Base-by-base conservation (phyloP, 1,140 invertebrate genomes). In the Diprion similis region DNA sequence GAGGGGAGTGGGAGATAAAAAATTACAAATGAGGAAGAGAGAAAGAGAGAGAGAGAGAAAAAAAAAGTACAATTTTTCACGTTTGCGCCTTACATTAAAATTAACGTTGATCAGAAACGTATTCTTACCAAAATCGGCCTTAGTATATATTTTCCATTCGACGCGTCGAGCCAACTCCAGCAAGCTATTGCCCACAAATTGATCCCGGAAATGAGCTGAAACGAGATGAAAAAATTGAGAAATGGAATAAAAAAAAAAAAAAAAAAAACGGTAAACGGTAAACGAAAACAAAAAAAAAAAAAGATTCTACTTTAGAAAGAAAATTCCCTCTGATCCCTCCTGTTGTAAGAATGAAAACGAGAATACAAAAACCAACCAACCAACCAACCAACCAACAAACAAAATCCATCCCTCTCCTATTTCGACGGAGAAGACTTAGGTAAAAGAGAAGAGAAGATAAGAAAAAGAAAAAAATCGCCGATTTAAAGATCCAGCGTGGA, bases 61-160 rank as follows among this genome's bases (percentile, higher is more conserved):
- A 85, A 85, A 85, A 86, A 84, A 86, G 84, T 85, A 86, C 84
- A 86, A 86, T 83, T 86, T 85, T 86, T 86, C 85, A 86, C 85
- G 84, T 86, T 82, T 86, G 85, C 85, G 85, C 85, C 85, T 86
- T 86, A 86, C 82, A 84, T 85, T 85, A 85, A 85, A 85, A 84
- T 82, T 82, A 86, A 86, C 84, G 81, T 84, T 85, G 80, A 86
- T 85, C 83, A 85, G 85, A 85, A 86, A 81, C 81, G 82, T 85
- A 85, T 85, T 85, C 83, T 85, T 85, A 85, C 83, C 83, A 86
- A 85, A 86, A 86, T 86, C 83, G 84, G 85, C 84, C 85, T 86
- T 86, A 85, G 84, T 85, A 83, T 85, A 85, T 84, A 85, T 85
- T 85, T 85, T 85, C 82, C 82, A 78, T 75, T 70, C 78, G 79